These are phyloP conservation scores for Drosophila hawaiiensis DNA, from an alignment of 2,888 invertebrate genomes.

Conservation along the genomic window DNA sequence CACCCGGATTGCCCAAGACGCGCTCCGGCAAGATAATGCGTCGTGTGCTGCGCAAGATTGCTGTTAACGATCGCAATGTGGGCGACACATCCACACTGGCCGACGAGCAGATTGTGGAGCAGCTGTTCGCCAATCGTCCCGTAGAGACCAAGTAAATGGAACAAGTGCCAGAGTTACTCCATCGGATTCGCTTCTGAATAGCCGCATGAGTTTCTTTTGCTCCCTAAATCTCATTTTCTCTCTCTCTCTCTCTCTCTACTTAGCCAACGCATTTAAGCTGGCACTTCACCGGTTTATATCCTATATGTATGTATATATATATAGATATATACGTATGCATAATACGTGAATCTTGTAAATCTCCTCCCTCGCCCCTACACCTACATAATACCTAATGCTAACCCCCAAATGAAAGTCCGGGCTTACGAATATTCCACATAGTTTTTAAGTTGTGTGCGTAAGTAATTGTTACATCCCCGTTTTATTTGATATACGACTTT, in stretches of 20 bases:
- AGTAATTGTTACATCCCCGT: slow-evolving; percentile 54
- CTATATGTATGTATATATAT: background rate
- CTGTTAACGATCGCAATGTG: slow-evolving; percentile 93
- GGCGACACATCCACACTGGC: slow-evolving; percentile 98
- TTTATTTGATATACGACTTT: slow-evolving; percentile 21
- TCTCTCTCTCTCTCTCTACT: slow-evolving; percentile 19
- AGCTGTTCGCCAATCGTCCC: slow-evolving; percentile 91
- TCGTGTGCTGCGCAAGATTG: slow-evolving; percentile 96
- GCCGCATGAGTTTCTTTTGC: slow-evolving; percentile 42
- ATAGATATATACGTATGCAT: slow-evolving; percentile 14
- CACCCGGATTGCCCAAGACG: slow-evolving; percentile 97
- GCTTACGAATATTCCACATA: slow-evolving; percentile 55
- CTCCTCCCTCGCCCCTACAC: slow-evolving; percentile 45
- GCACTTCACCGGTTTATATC: slow-evolving; percentile 27
- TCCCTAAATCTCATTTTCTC: slow-evolving; percentile 13
- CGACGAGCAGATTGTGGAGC: slow-evolving; percentile 94
- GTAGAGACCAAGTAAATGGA: slow-evolving; percentile 81
- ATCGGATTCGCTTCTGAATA: slow-evolving; percentile 34
- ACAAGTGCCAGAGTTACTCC: slow-evolving; percentile 5
- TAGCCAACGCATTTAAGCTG: slow-evolving; percentile 52
- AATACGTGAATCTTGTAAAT: slow-evolving; percentile 68
- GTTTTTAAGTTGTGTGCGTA: slow-evolving; percentile 73
- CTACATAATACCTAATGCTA: slow-evolving; percentile 23
- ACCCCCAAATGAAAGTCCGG: slow-evolving; percentile 56
- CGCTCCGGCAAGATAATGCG: slow-evolving; percentile 99